Percentiles rank a stretch among this genome's conserved stretches.
Conservation (phyloP, 2,113 vertebrate species). For the Halichoeres trimaculatus region DNA sequence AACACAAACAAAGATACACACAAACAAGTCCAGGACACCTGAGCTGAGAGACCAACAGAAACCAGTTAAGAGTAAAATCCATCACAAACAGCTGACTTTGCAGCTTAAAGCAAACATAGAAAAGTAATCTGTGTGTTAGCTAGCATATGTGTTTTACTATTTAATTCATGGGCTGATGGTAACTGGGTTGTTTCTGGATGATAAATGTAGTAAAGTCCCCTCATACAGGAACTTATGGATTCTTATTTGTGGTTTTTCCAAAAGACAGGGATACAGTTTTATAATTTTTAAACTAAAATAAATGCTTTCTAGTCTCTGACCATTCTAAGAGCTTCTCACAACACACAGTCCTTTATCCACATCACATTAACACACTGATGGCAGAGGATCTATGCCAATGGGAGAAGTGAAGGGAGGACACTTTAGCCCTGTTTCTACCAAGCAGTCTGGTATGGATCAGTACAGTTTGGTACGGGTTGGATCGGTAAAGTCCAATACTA, state of each 20-base stretch:
- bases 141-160: background rate
- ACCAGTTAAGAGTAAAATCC: conserved; percentile 33
- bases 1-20: conserved; percentile 35
- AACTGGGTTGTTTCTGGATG: background rate
- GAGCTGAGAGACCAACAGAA: conserved; percentile 31
- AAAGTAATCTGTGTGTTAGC: conserved; percentile 5
- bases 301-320: no score
- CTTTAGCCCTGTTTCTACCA: no score
- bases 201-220: background rate
- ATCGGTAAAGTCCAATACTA: no score
- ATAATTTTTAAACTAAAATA: no score
- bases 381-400: no score
- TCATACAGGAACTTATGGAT: background rate
- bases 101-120: conserved; percentile 29
- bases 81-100: conserved; percentile 62
- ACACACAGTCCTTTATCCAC: no score
- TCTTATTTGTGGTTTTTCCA: background rate
- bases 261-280: background rate
- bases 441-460: no score
- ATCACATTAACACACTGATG: no score
- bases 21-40: conserved; percentile 10
- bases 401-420: no score
- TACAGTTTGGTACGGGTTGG: no score
- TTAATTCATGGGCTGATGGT: background rate
- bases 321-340: no score